Evolutionary conservation across 2,797 vertebrate genomes (phyloP).

Genomic region (Premnoplex brunnescens): DNA sequence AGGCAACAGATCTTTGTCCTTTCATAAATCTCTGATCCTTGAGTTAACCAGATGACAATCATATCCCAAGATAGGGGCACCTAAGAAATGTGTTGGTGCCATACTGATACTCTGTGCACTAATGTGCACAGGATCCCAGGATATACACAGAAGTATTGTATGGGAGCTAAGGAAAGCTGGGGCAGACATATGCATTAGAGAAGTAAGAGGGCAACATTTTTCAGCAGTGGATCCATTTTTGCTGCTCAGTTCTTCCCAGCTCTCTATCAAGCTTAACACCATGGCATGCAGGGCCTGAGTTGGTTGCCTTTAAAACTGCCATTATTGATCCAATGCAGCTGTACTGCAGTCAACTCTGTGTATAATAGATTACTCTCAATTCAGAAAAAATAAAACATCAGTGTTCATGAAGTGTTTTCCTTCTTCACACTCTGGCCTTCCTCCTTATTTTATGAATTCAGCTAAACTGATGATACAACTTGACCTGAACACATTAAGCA

Average conservation of each 20-base stretch:
- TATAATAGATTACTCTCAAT: neutral
- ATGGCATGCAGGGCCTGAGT: neutral
- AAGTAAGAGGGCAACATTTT: neutral
- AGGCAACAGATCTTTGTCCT: neutral
- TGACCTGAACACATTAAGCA: neutral
- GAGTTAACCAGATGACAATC: neutral
- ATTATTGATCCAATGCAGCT: neutral
- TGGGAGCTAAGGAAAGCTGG: neutral
- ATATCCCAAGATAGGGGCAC: neutral
- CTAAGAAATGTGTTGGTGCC: neutral
- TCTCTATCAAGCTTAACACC: neutral
- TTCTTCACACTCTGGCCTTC: neutral
- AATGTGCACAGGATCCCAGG: neutral
- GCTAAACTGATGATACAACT: neutral
- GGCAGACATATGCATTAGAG: neutral
- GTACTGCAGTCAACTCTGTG: neutral
- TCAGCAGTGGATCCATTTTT: neutral
- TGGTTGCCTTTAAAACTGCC: neutral
- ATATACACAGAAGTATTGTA: neutral
- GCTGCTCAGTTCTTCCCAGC: neutral
- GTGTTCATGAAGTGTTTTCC: neutral
- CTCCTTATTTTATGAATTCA: neutral
- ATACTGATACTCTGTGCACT: neutral
- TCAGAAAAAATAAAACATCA: neutral
- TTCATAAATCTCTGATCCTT: neutral